Evolutionary conservation across 2,113 vertebrate species (phyloP), one percentile per base, ranked within the genome.

Genomic region (Crotalus tigris): DNA sequence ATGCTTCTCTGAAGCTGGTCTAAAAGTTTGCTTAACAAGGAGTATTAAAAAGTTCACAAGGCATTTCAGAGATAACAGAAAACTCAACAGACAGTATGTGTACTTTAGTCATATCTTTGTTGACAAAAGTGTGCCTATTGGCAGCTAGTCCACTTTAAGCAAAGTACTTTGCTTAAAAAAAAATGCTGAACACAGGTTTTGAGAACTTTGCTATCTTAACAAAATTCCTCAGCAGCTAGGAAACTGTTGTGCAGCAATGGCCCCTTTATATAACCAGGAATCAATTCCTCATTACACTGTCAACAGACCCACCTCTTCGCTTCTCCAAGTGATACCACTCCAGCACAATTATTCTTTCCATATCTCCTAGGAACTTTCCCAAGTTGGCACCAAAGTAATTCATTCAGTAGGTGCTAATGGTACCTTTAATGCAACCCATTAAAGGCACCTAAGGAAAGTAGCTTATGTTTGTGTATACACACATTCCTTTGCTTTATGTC

Each of bases 151-250:
- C 81, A 33, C 69, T 95, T 75, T 19, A 93, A 94, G 92, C 0
- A 3, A 3, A 0, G 5, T 19, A 85, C 49, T 96, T 33, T 55
- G 75, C 64, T 89, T 46, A 6, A 33, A 44, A 91, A 96, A 96
- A 97, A 96, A 94, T 0, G 29, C 93, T 96, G 89, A 95, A 64
- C 89, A 94, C 90, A 59, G 59, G 55, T 96, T 94, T 55, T 57
- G 61, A 91, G 57, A 95, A 61, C 93, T 90, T 94, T 89, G 44
- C 51, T 94, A 87, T 91, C 86, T 90, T 0, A 39, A 44, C 26
- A 85, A 92, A 81, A 91, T 15, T 23, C 86, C 94, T 91, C 81
- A 96, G 91, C 92, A 91, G 90, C 94, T 95, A 26, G n/a, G 57
- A 93, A 93, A 94, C 81, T 0, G 87, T 33, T 89, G 13, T 39